Evolutionary conservation across 2,113 vertebrate genomes (phyloP).

Genomic region (Lampris megalopsis): DNA sequence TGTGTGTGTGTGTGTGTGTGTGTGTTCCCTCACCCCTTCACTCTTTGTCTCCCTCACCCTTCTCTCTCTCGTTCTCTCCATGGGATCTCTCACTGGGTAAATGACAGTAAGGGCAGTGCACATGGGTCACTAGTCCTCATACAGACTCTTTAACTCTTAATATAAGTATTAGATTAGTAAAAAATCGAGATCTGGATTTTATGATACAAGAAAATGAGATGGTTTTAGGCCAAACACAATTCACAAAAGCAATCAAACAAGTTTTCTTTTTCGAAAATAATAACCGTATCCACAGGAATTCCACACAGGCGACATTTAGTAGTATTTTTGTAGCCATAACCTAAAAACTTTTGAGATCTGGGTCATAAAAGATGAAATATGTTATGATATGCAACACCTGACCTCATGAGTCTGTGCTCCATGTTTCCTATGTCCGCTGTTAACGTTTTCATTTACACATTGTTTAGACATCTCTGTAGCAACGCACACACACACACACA

Average conservation of each 20-base stretch:
- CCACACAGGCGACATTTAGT: no score
- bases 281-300: no score
- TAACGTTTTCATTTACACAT: slow-evolving; percentile 24
- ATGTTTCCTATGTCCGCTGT: background rate
- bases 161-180: no score
- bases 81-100: slow-evolving; percentile 4
- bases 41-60: background rate
- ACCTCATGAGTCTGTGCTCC: background rate
- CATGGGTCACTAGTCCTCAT: no score
- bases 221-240: background rate
- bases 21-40: background rate
- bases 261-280: background rate
- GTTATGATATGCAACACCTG: slow-evolving; percentile 3
- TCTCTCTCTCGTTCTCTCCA: background rate
- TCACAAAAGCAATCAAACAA: background rate
- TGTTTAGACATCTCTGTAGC: slow-evolving; percentile 19
- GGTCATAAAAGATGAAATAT: slow-evolving; percentile 1
- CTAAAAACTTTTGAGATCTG: background rate
- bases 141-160: background rate
- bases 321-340: background rate
- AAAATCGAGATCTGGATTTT: no score
- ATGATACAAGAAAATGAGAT: background rate
- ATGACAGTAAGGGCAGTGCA: background rate
- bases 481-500: background rate
- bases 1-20: background rate